Evolutionary conservation across 1,140 invertebrate genomes (phyloP), one percentile per base, ranked within the genome.

Genomic region (Chironomus striatipennis): DNA sequence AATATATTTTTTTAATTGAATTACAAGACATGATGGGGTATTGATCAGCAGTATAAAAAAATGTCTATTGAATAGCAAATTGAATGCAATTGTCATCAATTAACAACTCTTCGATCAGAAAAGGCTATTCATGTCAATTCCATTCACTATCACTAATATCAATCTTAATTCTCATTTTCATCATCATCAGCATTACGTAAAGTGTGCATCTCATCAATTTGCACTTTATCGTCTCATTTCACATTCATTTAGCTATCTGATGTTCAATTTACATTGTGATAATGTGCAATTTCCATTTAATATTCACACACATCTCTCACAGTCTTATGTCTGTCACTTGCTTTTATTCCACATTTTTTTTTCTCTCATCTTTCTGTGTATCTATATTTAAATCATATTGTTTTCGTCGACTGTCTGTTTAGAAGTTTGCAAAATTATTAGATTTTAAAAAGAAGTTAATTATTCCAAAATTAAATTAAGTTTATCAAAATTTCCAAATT

Each of bases 61-160:
- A 57, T 12, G 47, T 47, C 43, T 57, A 57, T 57, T 57, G 47
- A 57, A n/a, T n/a, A n/a, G 15, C 47, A 57, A 15, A 57, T 57
- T n/a, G n/a, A 57, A n/a, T 57, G 47, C 47, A 57, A 57, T 57
- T 57, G 47, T n/a, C 12, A 57, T 57, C 47, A 57, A 57, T 57
- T 57, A n/a, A 57, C 12, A 57, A 5, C n/a, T 57, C 12, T 57
- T 12, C 5, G 1, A 12, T n/a, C 4, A 15, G n/a, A 15, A 47
- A 57, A 57, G 47, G 47, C 47, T n/a, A 57, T 57, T 57, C 12
- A 15, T 57, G 47, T 57, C 47, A 57, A 5, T 57, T 15, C 5
- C 47, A 57, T 12, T 12, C 12, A 57, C n/a, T 57, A 57, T 12
- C n/a, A 57, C n/a, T 12, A n/a, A n/a, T n/a, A n/a, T n/a, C n/a